These are phyloP conservation scores for Eutrigla gurnardus DNA, from an alignment of 2,797 vertebrate genomes.

Conservation along the genomic window DNA sequence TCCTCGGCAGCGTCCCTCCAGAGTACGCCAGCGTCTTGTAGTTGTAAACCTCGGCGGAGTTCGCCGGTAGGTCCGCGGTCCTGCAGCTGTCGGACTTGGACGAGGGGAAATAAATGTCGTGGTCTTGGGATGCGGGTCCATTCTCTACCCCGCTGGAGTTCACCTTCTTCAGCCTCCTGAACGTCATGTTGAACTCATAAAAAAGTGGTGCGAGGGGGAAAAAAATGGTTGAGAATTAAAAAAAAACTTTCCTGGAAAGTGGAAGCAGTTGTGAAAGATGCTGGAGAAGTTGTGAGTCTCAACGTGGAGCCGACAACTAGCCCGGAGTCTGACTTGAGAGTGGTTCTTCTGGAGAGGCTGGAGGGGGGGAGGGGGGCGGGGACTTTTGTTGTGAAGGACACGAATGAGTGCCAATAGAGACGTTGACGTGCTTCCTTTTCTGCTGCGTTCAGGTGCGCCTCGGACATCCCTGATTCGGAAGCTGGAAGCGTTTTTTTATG, in stretches of 20 bases:
- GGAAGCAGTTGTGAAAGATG: conserved; percentile 15
- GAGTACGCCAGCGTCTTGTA: conserved; percentile 92
- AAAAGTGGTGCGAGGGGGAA: not conserved
- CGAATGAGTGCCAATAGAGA: conserved; percentile 36
- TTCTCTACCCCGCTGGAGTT: conserved; percentile 83
- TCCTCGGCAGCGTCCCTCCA: conserved; percentile 93
- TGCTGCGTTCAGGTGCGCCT: conserved; percentile 31
- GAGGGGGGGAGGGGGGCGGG: conserved; percentile 46
- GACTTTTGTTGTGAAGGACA: conserved; percentile 34
- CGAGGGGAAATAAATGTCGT: conserved; percentile 86
- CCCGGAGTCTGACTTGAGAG: not conserved
- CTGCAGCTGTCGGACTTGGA: conserved; percentile 85
- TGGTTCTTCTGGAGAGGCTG: conserved; percentile 28
- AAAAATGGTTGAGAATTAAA: not conserved
- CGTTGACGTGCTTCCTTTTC: conserved; percentile 36
- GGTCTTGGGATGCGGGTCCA: conserved; percentile 66
- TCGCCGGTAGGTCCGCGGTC: conserved; percentile 73
- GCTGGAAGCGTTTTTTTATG: not conserved
- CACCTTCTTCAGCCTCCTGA: conserved; percentile 89
- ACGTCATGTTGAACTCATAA: conserved; percentile 84
- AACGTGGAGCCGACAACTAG: conserved; percentile 36
- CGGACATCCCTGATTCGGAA: not conserved
- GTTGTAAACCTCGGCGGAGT: conserved; percentile 80
- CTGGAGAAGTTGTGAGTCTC: conserved; percentile 20
- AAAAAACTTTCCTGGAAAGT: not conserved